Evolutionary conservation across 2,113 vertebrate genomes (phyloP).

Genomic region (Puntigrus tetrazona): DNA sequence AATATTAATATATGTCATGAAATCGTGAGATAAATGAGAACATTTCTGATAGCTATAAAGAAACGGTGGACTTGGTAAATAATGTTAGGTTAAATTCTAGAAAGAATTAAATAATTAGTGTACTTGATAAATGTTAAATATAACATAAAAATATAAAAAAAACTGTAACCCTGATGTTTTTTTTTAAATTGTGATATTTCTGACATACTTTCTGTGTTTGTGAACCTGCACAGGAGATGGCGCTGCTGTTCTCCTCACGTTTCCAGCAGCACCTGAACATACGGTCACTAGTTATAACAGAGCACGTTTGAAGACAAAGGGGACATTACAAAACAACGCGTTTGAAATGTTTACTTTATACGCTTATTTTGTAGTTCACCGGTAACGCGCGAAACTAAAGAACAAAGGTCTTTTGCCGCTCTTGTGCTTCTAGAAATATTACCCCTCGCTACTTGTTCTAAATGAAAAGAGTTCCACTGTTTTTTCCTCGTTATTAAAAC

Average conservation of each 20-base stretch:
- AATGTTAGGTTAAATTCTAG: too few relatives aligned
- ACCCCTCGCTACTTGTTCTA: neutral
- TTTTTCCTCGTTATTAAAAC: neutral
- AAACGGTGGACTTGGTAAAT: too few relatives aligned
- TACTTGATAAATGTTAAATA: too few relatives aligned
- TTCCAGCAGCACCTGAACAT: neutral
- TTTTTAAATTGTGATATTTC: too few relatives aligned
- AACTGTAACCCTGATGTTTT: too few relatives aligned
- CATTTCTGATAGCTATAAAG: too few relatives aligned
- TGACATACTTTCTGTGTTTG: neutral
- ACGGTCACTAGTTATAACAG: neutral
- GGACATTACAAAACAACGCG: neutral
- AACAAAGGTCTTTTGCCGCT: neutral
- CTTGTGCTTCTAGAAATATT: neutral
- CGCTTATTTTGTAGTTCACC: neutral
- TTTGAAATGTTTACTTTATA: neutral
- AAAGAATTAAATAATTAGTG: too few relatives aligned
- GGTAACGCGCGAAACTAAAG: neutral
- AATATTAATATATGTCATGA: too few relatives aligned
- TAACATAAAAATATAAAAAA: too few relatives aligned
- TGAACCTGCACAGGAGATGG: slow-evolving; percentile 3
- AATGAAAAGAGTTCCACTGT: neutral
- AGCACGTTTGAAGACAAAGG: neutral
- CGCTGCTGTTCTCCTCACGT: slow-evolving; percentile 1
- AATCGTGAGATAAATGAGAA: too few relatives aligned